Percentiles rank a stretch among this genome's conserved stretches.
Conservation (phyloP, 2,113 vertebrate genomes). For the Alethe diademata region DNA sequence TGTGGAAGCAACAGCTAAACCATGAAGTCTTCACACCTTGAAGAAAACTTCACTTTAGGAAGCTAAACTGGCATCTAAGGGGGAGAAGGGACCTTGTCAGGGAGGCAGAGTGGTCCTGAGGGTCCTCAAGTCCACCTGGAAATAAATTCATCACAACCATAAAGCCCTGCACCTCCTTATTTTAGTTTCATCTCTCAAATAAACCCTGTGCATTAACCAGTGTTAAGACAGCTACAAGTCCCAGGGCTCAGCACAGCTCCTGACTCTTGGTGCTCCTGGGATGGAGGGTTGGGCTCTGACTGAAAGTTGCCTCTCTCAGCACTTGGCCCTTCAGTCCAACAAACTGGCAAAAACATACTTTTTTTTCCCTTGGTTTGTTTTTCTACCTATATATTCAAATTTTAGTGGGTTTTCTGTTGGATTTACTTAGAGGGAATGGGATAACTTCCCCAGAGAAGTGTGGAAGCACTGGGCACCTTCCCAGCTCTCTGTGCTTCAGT, state of each 20-base stretch:
- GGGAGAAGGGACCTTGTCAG: not conserved
- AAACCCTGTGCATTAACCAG: not conserved
- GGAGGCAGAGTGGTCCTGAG: rapidly evolving
- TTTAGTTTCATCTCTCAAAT: not conserved
- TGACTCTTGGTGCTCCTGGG: rapidly evolving
- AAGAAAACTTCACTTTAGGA: not conserved
- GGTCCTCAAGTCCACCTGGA: not conserved
- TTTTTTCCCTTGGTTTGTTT: not conserved
- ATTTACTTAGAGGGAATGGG: not conserved
- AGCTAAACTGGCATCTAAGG: not conserved
- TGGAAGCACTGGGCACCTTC: not conserved
- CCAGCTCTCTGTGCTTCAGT: not conserved
- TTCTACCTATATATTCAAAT: not conserved
- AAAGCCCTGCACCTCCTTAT: not conserved
- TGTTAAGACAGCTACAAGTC: not conserved
- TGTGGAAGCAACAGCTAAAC: not conserved
- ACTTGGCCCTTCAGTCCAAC: not conserved
- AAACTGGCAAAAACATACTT: not conserved
- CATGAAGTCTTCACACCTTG: not conserved
- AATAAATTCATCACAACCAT: not conserved
- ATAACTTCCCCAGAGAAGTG: not conserved
- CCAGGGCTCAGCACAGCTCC: not conserved
- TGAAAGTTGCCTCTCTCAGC: not conserved
- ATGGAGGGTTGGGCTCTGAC: not conserved
- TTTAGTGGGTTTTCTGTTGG: not conserved